Conservation (phyloP, 2,113 vertebrate genomes). For the Crypturellus undulatus region DNA sequence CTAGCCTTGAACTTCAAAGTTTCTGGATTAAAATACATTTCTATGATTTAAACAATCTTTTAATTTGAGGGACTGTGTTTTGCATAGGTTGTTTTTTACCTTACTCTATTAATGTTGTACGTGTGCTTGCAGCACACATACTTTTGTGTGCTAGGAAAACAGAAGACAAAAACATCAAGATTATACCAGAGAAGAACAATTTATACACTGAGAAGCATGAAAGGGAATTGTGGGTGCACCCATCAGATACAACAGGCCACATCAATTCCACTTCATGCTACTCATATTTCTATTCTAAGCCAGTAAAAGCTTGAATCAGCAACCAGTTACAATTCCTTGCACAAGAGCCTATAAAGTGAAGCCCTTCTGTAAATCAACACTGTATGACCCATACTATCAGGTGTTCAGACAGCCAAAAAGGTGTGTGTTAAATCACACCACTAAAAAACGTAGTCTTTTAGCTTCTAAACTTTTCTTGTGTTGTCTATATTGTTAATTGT, state of each 20-base stretch:
- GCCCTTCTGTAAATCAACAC: not conserved
- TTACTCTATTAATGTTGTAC: not conserved
- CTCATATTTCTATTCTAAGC: not conserved
- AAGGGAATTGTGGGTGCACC: not conserved
- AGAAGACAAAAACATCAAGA: not conserved
- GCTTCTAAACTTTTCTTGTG: not conserved
- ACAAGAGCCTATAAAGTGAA: not conserved
- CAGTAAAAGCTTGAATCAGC: not conserved
- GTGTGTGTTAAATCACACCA: not conserved
- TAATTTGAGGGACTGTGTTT: not conserved
- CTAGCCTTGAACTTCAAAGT: not conserved
- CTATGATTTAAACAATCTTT: not conserved
- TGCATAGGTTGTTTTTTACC: not conserved
- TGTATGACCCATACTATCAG: not conserved
- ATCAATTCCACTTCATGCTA: not conserved
- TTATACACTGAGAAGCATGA: not conserved
- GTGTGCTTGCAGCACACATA: not conserved
- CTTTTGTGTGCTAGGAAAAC: not conserved
- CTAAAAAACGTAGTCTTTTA: not conserved
- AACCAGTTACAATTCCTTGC: not conserved
- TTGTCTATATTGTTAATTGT: not conserved
- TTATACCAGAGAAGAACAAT: not conserved
- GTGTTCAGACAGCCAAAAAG: not conserved
- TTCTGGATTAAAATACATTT: not conserved
- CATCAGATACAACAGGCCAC: not conserved